Conservation (phyloP, 2,113 vertebrate species). For the Lates calcarifer region DNA sequence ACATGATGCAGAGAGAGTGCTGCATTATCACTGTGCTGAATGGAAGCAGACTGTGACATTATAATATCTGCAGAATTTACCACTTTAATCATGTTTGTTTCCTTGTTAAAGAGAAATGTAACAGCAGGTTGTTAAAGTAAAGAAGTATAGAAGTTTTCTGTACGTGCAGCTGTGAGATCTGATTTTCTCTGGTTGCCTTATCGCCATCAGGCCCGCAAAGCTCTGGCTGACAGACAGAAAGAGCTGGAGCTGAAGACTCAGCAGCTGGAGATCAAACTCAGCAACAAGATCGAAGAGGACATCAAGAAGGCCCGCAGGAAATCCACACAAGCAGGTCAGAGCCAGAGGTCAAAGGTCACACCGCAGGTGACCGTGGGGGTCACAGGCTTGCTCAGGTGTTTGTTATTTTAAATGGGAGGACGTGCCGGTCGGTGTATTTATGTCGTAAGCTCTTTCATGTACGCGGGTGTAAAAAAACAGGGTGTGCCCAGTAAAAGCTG, state of each 20-base stretch:
- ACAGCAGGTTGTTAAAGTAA: background rate
- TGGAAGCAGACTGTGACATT: background rate
- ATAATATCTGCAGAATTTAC: background rate
- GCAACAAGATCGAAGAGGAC: slow-evolving; percentile 96
- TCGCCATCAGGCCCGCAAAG: slow-evolving; percentile 89
- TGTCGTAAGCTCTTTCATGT: background rate
- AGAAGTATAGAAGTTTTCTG: background rate
- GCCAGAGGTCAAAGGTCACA: slow-evolving; percentile 49
- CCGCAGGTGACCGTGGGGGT: background rate
- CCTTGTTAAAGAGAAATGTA: background rate
- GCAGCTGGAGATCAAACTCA: slow-evolving; percentile 96
- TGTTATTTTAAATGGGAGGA: slow-evolving; percentile 24
- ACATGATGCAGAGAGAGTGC: background rate
- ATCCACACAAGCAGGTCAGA: slow-evolving; percentile 98
- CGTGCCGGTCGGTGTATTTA: background rate
- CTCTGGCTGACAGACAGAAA: slow-evolving; percentile 94
- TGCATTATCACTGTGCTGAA: slow-evolving; percentile 17
- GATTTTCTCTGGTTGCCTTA: background rate
- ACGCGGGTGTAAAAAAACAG: background rate
- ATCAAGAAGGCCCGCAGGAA: slow-evolving; percentile 98
- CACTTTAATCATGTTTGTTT: slow-evolving; percentile 13
- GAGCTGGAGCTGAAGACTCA: slow-evolving; percentile 98
- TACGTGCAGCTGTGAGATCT: background rate
- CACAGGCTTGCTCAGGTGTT: slow-evolving; percentile 21
- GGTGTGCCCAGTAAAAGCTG: background rate